Evolutionary conservation across 2,888 invertebrate genomes (phyloP).

Genomic region (Thera obeliscata): DNA sequence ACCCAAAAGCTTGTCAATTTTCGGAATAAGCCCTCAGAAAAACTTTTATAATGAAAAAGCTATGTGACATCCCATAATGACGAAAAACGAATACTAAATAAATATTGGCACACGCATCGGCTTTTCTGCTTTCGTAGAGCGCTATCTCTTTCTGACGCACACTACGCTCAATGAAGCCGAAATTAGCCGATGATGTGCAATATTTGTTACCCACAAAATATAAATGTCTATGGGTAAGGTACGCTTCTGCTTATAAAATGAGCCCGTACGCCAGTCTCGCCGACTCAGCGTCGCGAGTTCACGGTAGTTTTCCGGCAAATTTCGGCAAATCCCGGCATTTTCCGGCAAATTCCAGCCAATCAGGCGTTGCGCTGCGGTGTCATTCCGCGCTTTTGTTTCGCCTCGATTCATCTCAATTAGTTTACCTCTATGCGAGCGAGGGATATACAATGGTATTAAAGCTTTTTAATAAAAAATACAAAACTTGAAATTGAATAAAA

Average conservation of each 20-base stretch:
- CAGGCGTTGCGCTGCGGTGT: slow-evolving; percentile 53
- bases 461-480: neutral
- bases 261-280: slow-evolving; percentile 46
- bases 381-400: slow-evolving; percentile 40
- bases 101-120: too few relatives aligned
- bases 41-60: too few relatives aligned
- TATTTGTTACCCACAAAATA: too few relatives aligned
- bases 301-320: slow-evolving; percentile 44
- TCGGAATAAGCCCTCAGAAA: too few relatives aligned
- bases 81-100: too few relatives aligned
- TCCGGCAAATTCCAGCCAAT: slow-evolving; percentile 60
- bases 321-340: slow-evolving; percentile 51
- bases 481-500: neutral
- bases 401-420: slow-evolving; percentile 33
- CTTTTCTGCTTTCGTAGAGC: too few relatives aligned
- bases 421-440: slow-evolving; percentile 18
- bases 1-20: too few relatives aligned
- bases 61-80: too few relatives aligned
- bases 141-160: too few relatives aligned
- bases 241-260: slow-evolving; percentile 34
- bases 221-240: too few relatives aligned
- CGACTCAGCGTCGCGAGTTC: slow-evolving; percentile 56
- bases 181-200: too few relatives aligned
- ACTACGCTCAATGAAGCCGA: too few relatives aligned
- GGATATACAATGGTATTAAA: neutral